phyloP scores from a whole-genome alignment of 2,113 vertebrate genomes.

The Takifugu flavidus region DNA sequence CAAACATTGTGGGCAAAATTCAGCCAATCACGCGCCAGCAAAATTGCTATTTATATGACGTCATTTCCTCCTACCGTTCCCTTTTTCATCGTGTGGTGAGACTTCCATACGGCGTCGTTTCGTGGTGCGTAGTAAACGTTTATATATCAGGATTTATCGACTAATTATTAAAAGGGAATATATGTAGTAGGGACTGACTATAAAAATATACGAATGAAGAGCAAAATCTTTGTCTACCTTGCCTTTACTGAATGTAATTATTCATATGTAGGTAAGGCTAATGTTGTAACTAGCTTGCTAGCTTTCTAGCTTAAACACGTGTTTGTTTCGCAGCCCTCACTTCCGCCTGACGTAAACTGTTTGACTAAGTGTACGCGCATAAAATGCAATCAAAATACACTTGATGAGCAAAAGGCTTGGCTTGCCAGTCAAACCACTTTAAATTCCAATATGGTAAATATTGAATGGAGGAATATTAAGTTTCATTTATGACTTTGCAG shows the following conservation, averaged over 20 bases:
- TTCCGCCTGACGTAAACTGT: background rate
- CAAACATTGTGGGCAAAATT: background rate
- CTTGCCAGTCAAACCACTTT: no score
- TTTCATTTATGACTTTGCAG: no score
- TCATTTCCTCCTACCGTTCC: rapidly evolving
- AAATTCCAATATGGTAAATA: no score
- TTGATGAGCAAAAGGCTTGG: background rate
- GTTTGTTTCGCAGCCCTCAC: background rate
- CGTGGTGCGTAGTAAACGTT: slow-evolving; percentile 71
- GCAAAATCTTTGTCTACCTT: rapidly evolving
- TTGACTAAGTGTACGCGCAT: rapidly evolving
- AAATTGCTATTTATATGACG: slow-evolving; percentile 42
- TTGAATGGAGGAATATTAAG: no score
- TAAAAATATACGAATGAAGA: background rate
- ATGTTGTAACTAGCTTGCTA: slow-evolving; percentile 17
- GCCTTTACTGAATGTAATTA: rapidly evolving
- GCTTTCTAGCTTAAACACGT: slow-evolving; percentile 46
- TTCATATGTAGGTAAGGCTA: slow-evolving; percentile 17
- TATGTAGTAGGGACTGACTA: background rate
- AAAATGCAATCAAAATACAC: rapidly evolving
- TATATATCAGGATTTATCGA: rapidly evolving
- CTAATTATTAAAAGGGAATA: background rate
- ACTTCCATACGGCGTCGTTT: slow-evolving; percentile 87
- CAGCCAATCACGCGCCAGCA: slow-evolving; percentile 52
- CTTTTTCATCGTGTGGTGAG: slow-evolving; percentile 71